phyloP scores from a whole-genome alignment of 1,140 invertebrate genomes.

The Lepidotrigona ventralis region DNA sequence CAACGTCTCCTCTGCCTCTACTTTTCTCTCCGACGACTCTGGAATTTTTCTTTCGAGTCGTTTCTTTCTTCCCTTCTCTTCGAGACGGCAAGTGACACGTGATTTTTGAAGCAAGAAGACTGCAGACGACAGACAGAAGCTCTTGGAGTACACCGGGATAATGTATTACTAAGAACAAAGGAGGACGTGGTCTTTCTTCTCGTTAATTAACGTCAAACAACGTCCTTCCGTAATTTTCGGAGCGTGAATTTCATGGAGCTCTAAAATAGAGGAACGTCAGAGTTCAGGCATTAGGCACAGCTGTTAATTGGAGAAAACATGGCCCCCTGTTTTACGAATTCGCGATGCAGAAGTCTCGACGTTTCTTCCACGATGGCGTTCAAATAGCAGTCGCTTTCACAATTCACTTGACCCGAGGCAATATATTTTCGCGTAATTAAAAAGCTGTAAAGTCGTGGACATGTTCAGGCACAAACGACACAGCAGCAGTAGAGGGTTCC shows the following conservation, averaged over 20 bases:
- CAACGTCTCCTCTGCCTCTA: conserved; percentile 44
- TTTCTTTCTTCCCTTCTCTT: not conserved
- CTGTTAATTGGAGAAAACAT: not conserved
- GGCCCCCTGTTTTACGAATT: not conserved
- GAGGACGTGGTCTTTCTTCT: too few species aligned
- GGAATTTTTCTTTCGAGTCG: not conserved
- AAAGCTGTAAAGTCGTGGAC: not conserved
- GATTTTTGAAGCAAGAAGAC: too few species aligned
- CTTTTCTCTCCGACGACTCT: not conserved
- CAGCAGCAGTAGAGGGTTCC: not conserved
- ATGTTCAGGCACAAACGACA: not conserved
- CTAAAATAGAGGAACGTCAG: not conserved
- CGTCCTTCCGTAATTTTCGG: too few species aligned
- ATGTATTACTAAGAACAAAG: not conserved
- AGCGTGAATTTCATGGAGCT: not conserved
- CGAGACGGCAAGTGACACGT: not conserved
- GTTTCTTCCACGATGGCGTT: not conserved
- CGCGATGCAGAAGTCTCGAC: not conserved
- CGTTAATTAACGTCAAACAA: too few species aligned
- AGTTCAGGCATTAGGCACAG: not conserved
- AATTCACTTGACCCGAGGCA: conserved; percentile 13
- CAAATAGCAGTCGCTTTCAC: not conserved
- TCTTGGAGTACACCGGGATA: not conserved
- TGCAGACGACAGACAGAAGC: not conserved
- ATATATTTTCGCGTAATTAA: conserved; percentile 30